phyloP scores from a whole-genome alignment of 2,888 invertebrate genomes.

The Melipona beecheii region DNA sequence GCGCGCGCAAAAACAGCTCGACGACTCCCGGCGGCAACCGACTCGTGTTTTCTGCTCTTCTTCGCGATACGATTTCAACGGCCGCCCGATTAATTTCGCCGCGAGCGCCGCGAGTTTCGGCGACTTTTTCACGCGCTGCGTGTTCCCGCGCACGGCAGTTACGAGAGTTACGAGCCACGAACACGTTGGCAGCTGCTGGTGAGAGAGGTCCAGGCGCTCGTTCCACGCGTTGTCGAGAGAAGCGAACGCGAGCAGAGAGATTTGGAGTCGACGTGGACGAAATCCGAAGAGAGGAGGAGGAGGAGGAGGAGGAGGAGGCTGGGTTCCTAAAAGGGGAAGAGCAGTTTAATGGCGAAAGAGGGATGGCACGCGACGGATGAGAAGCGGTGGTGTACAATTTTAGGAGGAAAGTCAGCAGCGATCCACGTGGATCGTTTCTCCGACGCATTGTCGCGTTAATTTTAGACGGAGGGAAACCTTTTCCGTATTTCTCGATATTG shows the following conservation, averaged over 20 bases:
- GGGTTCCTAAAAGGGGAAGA: background rate
- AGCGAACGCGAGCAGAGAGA: conserved; percentile 8
- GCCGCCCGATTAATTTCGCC: no score
- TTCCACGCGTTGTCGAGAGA: conserved; percentile 32
- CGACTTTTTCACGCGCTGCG: conserved; percentile 36
- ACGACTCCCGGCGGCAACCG: background rate
- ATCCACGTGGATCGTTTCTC: conserved; percentile 74
- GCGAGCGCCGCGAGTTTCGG: conserved; percentile 22
- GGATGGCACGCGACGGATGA: conserved; percentile 63
- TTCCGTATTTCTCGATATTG: conserved; percentile 35
- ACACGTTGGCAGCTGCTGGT: conserved; percentile 45
- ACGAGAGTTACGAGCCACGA: conserved; percentile 62
- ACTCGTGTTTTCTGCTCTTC: background rate
- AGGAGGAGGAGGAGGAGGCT: no score
- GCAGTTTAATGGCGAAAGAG: background rate
- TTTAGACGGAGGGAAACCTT: conserved; percentile 55
- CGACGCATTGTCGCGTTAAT: conserved; percentile 59
- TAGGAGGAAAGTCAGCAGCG: conserved; percentile 65
- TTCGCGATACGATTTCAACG: background rate
- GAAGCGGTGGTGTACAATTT: conserved; percentile 71
- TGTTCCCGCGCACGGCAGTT: no score
- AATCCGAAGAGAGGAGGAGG: background rate
- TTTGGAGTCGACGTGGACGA: background rate
- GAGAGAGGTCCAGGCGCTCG: conserved; percentile 27
- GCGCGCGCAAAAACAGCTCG: conserved; percentile 35